Evolutionary conservation across 2,797 vertebrate genomes (phyloP), one percentile per base, ranked within the genome.

Genomic region (Dermochelys coriacea): DNA sequence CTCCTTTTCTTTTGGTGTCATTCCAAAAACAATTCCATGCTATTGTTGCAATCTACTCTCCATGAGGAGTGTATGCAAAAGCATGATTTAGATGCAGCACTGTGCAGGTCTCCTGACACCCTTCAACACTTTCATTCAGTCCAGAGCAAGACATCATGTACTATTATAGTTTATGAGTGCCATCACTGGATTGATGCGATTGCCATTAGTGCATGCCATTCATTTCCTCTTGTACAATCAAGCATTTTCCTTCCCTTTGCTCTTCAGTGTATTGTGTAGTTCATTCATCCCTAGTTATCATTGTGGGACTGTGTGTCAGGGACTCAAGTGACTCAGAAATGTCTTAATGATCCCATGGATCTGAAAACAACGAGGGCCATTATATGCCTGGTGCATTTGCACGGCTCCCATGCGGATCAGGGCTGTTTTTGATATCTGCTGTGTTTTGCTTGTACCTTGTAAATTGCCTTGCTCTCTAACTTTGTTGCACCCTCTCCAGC

Each of bases 191-290:
- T 93, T 91, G 95, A 92, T 95, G 82, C 78, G 49, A 50, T 80
- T 84, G 59, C 86, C 79, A 68, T 82, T 74, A 96, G 82, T 2
- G 2, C 84, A 80, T 79, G 91, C 90, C 80, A 41, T 93, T 90
- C 8, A 0, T 93, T 96, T 97, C 49, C n/a, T 80, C 89, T 93
- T 87, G 19, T 95, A 97, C 92, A 88, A 85, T 88, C 87, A 94
- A 95, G 93, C 45, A 1, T 1, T 93, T 95, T 92, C 84, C 94
- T 86, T 96, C 91, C 77, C 95, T 95, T 96, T 95, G 49, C 93
- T 94, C 94, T 87, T 94, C 93, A 93, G 2, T 78, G 87, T 90
- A 89, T 94, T 0, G 0, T 78, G 84, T 85, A 91, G 93, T 94
- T 96, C 97, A 86, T 95, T 95, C 93, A 91, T 79, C 90, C 51